phyloP scores from a whole-genome alignment of 2,113 vertebrate species.

The Lethenteron reissneri region DNA sequence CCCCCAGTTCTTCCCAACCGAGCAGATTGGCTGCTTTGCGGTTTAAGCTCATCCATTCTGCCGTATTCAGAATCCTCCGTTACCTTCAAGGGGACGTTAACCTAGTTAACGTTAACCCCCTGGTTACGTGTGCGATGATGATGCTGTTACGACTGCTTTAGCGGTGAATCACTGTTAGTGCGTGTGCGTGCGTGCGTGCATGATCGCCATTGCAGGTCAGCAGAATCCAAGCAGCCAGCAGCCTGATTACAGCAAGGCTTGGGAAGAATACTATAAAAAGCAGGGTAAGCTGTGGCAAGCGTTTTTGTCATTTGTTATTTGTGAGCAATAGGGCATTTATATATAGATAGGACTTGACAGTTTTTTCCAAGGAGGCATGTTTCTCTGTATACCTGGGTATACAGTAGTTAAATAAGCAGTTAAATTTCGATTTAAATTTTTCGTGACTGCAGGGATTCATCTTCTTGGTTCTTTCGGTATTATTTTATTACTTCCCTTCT shows the following conservation, averaged over 20 bases:
- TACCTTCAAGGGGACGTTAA: not conserved
- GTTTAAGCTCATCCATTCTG: conserved; percentile 4
- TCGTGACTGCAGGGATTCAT: no score
- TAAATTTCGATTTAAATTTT: no score
- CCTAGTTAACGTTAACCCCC: conserved; percentile 7
- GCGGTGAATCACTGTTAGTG: not conserved
- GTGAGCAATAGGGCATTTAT: no score
- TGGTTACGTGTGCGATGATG: not conserved
- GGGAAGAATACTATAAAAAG: conserved; percentile 33
- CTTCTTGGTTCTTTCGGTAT: no score
- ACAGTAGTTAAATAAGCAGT: no score
- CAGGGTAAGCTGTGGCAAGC: conserved; percentile 17
- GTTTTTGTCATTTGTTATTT: no score
- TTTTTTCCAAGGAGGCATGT: no score
- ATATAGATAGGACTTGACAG: no score
- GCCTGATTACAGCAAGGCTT: conserved; percentile 29
- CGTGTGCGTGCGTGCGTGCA: not conserved
- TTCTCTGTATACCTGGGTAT: no score
- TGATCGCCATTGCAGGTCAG: conserved; percentile 17
- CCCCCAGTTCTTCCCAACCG: no score
- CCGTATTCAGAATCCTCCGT: conserved; percentile 8
- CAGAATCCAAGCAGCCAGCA: conserved; percentile 23
- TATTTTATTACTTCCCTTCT: no score
- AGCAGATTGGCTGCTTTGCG: not conserved
- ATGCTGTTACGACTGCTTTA: not conserved